Evolutionary conservation across 2,888 invertebrate species (phyloP), one percentile per base, ranked within the genome.

Genomic region (Fragum whitleyi): DNA sequence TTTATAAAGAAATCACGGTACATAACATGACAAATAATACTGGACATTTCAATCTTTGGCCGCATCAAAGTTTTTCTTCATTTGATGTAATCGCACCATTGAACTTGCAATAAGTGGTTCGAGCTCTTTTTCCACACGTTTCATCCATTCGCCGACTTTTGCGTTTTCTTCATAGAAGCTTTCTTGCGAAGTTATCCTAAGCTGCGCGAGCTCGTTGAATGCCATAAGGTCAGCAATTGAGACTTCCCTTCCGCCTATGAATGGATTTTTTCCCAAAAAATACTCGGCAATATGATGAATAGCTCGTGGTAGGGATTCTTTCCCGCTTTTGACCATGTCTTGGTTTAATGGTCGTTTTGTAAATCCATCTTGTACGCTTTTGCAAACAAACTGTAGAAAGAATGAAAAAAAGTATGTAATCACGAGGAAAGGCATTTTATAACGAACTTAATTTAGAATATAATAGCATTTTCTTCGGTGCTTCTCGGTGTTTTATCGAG

Each of bases 171-270:
- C 81, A 26, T 86, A 88, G 57, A 91, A 21, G 0, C 78, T 78
- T 14, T 91, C 86, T 29, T 91, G 90, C 2, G 85, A 72, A 0
- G 88, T 87, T 0, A 86, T 88, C 7, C 87, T 73, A 2, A 92
- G 82, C 80, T 93, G 93, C 84, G 87, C 85, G 71, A 93, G 76
- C 72, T 93, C 93, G 74, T 92, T 92, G 19, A 89, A 87, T 1
- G 87, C 90, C 16, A 91, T 75, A 0, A 93, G 59, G 81, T 93
- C 93, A 26, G 92, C 92, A 0, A 91, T 78, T 0, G 91, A 88
- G 23, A 93, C 87, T n/a, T 90, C 88, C 32, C 89, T 76, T 0
- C 92, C 91, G 39, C 79, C 74, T 0, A 93, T 70, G 75, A 86
- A 93, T 14, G 68, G 78, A 1, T 87, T 84, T 29, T 81, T 78